Evolutionary conservation across 2,888 invertebrate species (phyloP), one percentile per base, ranked within the genome.

Genomic region (Pheosia tremula): DNA sequence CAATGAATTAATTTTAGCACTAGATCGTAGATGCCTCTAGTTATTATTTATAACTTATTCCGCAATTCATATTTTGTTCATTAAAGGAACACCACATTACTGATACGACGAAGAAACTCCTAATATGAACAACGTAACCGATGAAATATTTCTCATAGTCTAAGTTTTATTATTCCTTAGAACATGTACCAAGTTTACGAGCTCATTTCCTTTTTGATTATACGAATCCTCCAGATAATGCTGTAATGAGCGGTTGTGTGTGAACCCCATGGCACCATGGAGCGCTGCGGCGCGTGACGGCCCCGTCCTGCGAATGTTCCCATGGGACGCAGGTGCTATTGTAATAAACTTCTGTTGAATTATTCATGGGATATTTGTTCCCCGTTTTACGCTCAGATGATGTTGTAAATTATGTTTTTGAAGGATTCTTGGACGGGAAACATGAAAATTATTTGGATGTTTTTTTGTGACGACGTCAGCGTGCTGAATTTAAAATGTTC

Each of bases 321-420:
- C 87, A 88, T 83, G 88, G 83, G 83, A 80, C 75, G 78, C 87
- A 85, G 85, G 87, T 86, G 87, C 83, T 70, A 81, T 87, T 86
- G 84, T 85, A 74, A 75, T 74, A 71, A 68, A 68, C 67, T 71
- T 72, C 77, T 79, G 72, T 75, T 87, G 81, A 82, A 87, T 88
- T 81, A 87, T 87, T 84, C 81, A 86, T 84, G 75, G 70, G 59
- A 74, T 77, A 75, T 83, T 85, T 87, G 86, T 87, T 82, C 60
- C 24, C 63, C 69, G 71, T 75, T 79, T 79, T 78, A 80, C 74
- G 80, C 78, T 80, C 73, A 81, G 78, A 71, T 80, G 69, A 66
- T 69, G 65, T 72, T 71, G 75, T 75, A 77, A 75, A 75, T 75
- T 77, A 77, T 65, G 58, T 71, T 75, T 75, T 66, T 64, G 66